Conservation (phyloP, 2,888 invertebrate genomes). For the Pardosa pseudoannulata region DNA sequence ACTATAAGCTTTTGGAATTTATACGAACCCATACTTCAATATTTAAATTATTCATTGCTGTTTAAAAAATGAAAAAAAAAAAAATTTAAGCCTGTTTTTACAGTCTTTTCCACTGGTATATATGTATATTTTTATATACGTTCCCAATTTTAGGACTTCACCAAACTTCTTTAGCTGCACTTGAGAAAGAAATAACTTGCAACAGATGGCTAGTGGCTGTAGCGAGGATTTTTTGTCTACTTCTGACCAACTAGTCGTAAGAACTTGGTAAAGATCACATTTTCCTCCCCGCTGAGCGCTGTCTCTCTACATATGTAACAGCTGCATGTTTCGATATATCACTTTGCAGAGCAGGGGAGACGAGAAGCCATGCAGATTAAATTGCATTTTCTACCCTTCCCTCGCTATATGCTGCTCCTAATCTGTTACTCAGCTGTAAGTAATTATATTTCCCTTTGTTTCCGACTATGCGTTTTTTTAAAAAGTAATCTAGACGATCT, state of each 20-base stretch:
- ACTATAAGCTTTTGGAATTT: too few species aligned
- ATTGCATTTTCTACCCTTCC: constrained; percentile 53
- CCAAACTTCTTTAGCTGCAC: background rate
- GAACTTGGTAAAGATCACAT: constrained; percentile 67
- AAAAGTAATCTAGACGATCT: constrained; percentile 62
- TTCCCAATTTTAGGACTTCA: background rate
- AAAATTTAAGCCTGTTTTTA: too few species aligned
- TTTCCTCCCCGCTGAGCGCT: constrained; percentile 58
- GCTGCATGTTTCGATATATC: constrained; percentile 58
- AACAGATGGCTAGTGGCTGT: constrained; percentile 57
- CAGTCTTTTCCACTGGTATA: too few species aligned
- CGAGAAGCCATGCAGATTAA: constrained; percentile 40
- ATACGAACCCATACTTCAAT: too few species aligned
- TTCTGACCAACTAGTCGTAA: constrained; percentile 60
- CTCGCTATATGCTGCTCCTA: constrained; percentile 30
- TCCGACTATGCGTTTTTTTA: constrained; percentile 56
- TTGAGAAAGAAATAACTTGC: constrained; percentile 37
- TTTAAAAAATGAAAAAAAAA: too few species aligned
- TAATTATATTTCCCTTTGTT: constrained; percentile 71
- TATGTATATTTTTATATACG: too few species aligned
- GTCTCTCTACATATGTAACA: constrained; percentile 57
- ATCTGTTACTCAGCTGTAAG: constrained; percentile 61
- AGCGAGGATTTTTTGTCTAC: constrained; percentile 68
- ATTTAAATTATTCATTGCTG: too few species aligned
- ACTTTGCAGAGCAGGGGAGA: constrained; percentile 8